Conservation (phyloP, 2,113 vertebrate genomes). For the Sinocyclocheilus maitianheensis region DNA sequence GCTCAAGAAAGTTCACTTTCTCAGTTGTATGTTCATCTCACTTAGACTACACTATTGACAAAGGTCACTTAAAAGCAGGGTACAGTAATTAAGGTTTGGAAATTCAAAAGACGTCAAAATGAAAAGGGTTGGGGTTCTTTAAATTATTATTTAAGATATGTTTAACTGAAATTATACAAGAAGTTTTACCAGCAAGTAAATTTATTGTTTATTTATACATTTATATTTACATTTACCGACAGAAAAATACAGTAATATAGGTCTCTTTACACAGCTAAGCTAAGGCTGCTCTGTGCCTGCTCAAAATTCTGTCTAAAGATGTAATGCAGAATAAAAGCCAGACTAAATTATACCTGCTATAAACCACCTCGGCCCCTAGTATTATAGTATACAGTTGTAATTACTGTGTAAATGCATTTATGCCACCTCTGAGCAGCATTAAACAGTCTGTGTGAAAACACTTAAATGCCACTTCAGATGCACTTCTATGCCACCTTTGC, state of each 20-base stretch:
- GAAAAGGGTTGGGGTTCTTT: neutral
- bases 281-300: too few relatives aligned
- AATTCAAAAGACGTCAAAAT: neutral
- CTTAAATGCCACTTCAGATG: neutral
- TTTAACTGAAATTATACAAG: too few relatives aligned
- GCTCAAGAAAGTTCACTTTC: neutral
- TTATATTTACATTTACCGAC: neutral
- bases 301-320: too few relatives aligned
- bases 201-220: neutral
- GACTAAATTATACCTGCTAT: too few relatives aligned
- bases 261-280: too few relatives aligned
- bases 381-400: too few relatives aligned
- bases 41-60: neutral
- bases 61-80: neutral
- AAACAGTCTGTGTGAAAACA: neutral
- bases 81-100: neutral
- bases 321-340: too few relatives aligned
- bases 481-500: neutral
- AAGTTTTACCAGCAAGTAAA: neutral
- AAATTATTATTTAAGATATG: too few relatives aligned
- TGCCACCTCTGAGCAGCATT: neutral
- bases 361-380: too few relatives aligned
- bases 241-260: neutral
- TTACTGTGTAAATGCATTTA: neutral
- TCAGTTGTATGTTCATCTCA: neutral